phyloP scores from a whole-genome alignment of 2,888 invertebrate genomes.

The Archips crataeganus region DNA sequence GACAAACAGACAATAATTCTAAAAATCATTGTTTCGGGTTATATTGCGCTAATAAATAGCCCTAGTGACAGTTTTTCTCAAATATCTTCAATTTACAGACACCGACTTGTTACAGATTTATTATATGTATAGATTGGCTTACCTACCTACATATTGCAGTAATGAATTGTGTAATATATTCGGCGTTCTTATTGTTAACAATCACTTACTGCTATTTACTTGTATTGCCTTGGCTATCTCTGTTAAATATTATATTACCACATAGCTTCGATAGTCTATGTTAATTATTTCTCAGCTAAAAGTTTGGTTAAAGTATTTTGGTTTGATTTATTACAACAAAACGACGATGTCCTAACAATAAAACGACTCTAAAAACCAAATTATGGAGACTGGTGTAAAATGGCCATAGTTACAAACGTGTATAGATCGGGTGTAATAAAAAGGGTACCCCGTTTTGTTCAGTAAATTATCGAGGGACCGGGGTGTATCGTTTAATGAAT shows the following conservation, averaged over 20 bases:
- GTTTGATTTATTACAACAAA: too few species aligned
- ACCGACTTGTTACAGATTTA: too few species aligned
- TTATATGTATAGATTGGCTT: too few species aligned
- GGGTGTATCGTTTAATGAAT: slow-evolving; percentile 71
- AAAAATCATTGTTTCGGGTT: too few species aligned
- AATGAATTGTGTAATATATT: slow-evolving; percentile 21
- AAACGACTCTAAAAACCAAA: neutral
- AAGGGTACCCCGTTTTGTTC: slow-evolving; percentile 61
- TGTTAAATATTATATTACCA: neutral
- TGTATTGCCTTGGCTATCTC: neutral
- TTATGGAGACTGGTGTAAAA: slow-evolving; percentile 1
- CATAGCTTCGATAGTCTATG: neutral
- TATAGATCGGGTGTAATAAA: slow-evolving; percentile 52
- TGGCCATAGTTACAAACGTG: slow-evolving; percentile 18
- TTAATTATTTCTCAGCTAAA: too few species aligned
- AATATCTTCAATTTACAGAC: too few species aligned
- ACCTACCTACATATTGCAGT: slow-evolving; percentile 11
- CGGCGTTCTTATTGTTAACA: slow-evolving; percentile 23
- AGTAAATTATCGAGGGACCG: slow-evolving; percentile 59
- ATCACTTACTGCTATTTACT: slow-evolving; percentile 8
- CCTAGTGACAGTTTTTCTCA: too few species aligned
- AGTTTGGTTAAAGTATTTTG: too few species aligned
- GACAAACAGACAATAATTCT: too few species aligned
- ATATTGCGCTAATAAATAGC: too few species aligned
- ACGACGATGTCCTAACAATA: neutral